phyloP scores from a whole-genome alignment of 53 echinoderm and acorn worm genomes.

The Echinarachnius parma region DNA sequence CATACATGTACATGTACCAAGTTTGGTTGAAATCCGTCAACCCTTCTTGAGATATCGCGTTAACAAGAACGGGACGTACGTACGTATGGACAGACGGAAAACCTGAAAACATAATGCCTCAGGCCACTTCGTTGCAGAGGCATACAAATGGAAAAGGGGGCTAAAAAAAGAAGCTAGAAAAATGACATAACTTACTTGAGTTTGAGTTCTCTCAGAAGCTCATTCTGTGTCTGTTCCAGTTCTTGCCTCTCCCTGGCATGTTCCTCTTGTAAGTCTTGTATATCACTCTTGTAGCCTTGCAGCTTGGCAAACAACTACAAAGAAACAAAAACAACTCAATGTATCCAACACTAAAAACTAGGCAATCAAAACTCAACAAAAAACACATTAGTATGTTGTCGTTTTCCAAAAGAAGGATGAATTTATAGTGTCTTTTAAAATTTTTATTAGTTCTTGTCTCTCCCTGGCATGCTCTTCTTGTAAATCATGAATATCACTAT shows the following conservation, averaged over 20 bases:
- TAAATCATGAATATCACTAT: constrained; percentile 87
- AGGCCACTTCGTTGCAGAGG: too few species aligned
- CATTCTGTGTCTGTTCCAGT: constrained; percentile 86
- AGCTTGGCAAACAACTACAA: constrained; percentile 88
- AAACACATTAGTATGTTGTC: too few species aligned
- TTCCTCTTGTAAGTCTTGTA: constrained; percentile 80
- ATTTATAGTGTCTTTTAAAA: too few species aligned
- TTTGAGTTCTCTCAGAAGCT: constrained; percentile 84
- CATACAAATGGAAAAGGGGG: not conserved
- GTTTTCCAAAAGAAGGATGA: too few species aligned
- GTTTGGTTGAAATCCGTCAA: too few species aligned
- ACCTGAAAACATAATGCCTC: too few species aligned
- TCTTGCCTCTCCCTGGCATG: constrained; percentile 64
- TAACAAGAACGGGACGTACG: too few species aligned
- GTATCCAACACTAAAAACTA: too few species aligned
- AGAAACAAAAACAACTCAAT: not conserved
- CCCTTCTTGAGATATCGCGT: too few species aligned
- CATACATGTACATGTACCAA: too few species aligned
- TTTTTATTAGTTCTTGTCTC: constrained; percentile 79
- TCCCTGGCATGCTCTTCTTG: constrained; percentile 92
- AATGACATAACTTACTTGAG: constrained; percentile 78
- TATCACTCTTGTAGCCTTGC: constrained; percentile 80
- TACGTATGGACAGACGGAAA: too few species aligned
- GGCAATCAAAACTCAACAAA: too few species aligned
- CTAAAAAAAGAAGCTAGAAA: not conserved